Percentiles rank a stretch among this genome's conserved stretches.
Evolutionary conservation across 2,797 vertebrate species (phyloP).

Genomic region (Epinephelus malabaricus): DNA sequence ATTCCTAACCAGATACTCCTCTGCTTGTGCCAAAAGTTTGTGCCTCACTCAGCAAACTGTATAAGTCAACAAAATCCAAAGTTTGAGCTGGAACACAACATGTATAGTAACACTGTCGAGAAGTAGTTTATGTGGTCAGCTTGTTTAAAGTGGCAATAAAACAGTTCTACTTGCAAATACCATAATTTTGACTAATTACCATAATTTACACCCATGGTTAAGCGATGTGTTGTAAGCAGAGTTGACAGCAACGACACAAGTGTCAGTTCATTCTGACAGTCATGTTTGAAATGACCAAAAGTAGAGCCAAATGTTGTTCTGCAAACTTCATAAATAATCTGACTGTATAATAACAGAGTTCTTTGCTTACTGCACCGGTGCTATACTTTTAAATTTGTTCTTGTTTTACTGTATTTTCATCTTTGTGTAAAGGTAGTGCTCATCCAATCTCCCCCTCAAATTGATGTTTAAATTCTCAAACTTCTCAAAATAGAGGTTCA

Average conservation of each 20-base stretch:
- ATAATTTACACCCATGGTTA: constrained; percentile 46
- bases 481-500: not conserved
- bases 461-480: not conserved
- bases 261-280: constrained; percentile 6
- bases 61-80: constrained; percentile 69
- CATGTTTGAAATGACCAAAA: constrained; percentile 4
- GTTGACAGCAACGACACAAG: not conserved
- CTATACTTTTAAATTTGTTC: not conserved
- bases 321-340: not conserved
- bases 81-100: constrained; percentile 55
- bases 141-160: constrained; percentile 70
- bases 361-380: not conserved
- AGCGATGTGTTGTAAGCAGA: constrained; percentile 14
- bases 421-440: not conserved
- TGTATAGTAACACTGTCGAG: constrained; percentile 48
- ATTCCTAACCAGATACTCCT: constrained; percentile 73
- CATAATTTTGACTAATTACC: constrained; percentile 50
- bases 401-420: not conserved
- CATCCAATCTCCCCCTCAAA: not conserved
- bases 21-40: constrained; percentile 66
- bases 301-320: constrained; percentile 3
- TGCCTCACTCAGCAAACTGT: constrained; percentile 73
- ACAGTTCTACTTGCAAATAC: constrained; percentile 44
- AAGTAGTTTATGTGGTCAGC: constrained; percentile 50
- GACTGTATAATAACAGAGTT: not conserved